These are phyloP conservation scores for Lepidostoma basale DNA, from an alignment of 1,140 invertebrate genomes.

Conservation along the genomic window DNA sequence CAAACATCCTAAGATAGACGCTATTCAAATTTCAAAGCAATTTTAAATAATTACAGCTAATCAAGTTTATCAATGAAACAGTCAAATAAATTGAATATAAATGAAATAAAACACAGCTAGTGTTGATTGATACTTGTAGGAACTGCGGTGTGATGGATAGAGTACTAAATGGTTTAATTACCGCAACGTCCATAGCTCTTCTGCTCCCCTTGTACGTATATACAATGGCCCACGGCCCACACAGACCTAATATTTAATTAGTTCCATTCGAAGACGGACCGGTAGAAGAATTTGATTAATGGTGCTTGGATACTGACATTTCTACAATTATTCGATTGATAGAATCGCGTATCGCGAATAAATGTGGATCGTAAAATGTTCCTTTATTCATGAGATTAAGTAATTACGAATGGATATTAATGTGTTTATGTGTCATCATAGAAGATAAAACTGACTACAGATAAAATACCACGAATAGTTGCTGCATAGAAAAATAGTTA, in stretches of 20 bases:
- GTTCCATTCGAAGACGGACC: neutral
- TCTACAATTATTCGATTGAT: neutral
- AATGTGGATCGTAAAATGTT: too few species aligned
- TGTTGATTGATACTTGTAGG: neutral
- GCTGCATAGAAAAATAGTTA: too few species aligned
- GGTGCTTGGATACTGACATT: neutral
- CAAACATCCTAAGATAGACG: too few species aligned
- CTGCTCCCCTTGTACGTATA: neutral
- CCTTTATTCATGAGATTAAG: too few species aligned
- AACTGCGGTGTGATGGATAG: conserved; percentile 9
- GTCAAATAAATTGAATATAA: conserved; percentile 1
- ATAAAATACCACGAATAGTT: too few species aligned
- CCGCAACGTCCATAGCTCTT: neutral
- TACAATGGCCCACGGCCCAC: neutral
- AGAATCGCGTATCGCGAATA: too few species aligned
- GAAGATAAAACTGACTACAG: too few species aligned
- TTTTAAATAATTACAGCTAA: too few species aligned
- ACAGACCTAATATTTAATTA: conserved; percentile 26
- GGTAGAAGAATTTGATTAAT: conserved; percentile 15
- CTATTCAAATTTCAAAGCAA: too few species aligned
- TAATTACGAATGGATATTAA: too few species aligned
- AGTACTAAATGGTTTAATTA: conserved; percentile 18
- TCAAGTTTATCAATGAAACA: neutral
- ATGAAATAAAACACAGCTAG: neutral
- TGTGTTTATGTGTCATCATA: too few species aligned